Conservation (phyloP, 2,113 vertebrate genomes). For the Pontoporia blainvillei region DNA sequence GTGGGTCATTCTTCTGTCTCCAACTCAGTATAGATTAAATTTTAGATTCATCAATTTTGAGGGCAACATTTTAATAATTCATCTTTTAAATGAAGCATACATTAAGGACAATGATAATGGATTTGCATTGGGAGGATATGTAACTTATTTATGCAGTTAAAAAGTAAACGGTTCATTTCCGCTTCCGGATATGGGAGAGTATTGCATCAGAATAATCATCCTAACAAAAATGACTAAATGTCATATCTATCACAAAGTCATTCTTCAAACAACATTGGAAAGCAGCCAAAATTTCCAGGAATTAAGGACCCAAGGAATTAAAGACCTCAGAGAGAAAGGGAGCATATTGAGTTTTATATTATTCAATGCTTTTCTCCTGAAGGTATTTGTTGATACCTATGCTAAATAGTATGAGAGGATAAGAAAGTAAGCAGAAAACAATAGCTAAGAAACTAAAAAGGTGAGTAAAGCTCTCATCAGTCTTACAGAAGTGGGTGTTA, state of each 20-base stretch:
- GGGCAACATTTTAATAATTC: slow-evolving; percentile 56
- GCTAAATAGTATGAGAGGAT: background rate
- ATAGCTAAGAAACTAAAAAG: background rate
- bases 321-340: background rate
- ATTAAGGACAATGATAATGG: slow-evolving; percentile 51
- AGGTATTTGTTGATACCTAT: background rate
- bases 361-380: background rate
- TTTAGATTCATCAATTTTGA: slow-evolving; percentile 55
- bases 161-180: background rate
- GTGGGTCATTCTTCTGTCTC: background rate
- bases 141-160: slow-evolving; percentile 35
- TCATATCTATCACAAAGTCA: background rate
- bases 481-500: background rate
- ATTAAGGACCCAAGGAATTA: background rate
- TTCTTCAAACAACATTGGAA: background rate
- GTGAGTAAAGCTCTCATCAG: background rate
- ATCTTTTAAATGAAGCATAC: slow-evolving; percentile 58
- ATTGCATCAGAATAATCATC: background rate
- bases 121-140: slow-evolving; percentile 36
- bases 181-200: background rate
- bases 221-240: background rate
- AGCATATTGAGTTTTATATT: background rate
- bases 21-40: slow-evolving; percentile 45
- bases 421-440: background rate
- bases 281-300: background rate